Evolutionary conservation across 1,140 invertebrate genomes (phyloP), one percentile per base, ranked within the genome.

Genomic region (Drosophila arawakana): DNA sequence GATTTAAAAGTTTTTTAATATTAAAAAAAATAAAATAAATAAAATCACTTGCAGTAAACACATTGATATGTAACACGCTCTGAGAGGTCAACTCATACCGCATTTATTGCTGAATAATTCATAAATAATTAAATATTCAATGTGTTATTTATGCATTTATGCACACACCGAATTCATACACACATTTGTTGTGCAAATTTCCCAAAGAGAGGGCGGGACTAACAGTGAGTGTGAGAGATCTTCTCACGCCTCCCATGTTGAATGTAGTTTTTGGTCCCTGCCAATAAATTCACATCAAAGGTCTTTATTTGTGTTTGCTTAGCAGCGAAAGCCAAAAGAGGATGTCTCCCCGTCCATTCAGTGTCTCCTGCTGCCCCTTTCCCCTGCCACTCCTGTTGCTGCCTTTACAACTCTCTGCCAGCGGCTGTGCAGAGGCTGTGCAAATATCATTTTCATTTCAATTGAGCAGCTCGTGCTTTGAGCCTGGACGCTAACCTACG

Each of bases 221-320:
- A 30, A 30, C 25, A 30, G 25, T 30, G 25, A 30, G 25, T 30
- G 25, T 30, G 46, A 37, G 60, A 65, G 15, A 52, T 76, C 62
- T 86, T 89, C 84, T 89, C 84, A 89, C 85, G 84, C 78, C 84
- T 34, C 18, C 54, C 68, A 15, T 9, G 2, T 7, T 34, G 41
- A 10, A 18, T 72, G 60, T 78, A 70, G 44, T 70, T 72, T 60
- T 63, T 74, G 80, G 76, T 63, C 63, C 70, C 70, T 89, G 80
- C 80, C 85, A 84, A 89, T 89, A 89, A 89, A 89, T 90, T 89
- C 85, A 89, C 85, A 90, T 90, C 85, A 84, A 89, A 89, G 84
- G 84, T 89, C 85, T 89, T 89, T 89, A 89, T 89, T 89, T 89
- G 85, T 89, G 79, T 89, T 89, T 89, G 84, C 84, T 81, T 78